Evolutionary conservation across 2,888 invertebrate species (phyloP).

Genomic region (Dendrolimus houi): DNA sequence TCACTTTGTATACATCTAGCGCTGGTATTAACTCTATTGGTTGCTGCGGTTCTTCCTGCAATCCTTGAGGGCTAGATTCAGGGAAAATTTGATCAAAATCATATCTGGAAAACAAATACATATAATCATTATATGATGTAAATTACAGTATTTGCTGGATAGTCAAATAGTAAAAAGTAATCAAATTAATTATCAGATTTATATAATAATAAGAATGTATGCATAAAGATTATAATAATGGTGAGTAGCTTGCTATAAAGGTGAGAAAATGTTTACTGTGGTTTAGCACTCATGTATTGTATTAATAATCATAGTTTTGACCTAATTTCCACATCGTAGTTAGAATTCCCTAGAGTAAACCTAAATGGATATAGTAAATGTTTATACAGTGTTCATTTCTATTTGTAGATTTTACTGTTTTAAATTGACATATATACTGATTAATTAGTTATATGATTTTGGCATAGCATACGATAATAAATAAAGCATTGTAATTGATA

Average conservation of each 20-base stretch:
- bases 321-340: not conserved
- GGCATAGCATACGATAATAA: not conserved
- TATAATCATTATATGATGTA: not conserved
- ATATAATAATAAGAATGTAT: no score
- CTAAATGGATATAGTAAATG: not conserved
- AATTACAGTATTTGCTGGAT: no score
- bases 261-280: no score
- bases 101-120: slow-evolving; percentile 66
- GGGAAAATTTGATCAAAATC: slow-evolving; percentile 86
- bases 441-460: not conserved
- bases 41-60: slow-evolving; percentile 50
- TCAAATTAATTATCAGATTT: no score
- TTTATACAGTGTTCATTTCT: slow-evolving; percentile 1
- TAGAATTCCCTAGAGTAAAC: not conserved
- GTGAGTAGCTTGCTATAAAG: no score
- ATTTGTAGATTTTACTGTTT: not conserved
- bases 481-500: slow-evolving; percentile 13
- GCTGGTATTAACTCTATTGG: slow-evolving; percentile 80
- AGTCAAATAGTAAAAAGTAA: no score
- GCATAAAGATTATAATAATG: no score
- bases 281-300: no score
- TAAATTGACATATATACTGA: not conserved
- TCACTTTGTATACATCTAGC: slow-evolving; percentile 82
- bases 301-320: no score
- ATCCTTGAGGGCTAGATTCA: slow-evolving; percentile 48